Evolutionary conservation across 2,888 invertebrate species (phyloP).

Genomic region (Pinctada fucata): DNA sequence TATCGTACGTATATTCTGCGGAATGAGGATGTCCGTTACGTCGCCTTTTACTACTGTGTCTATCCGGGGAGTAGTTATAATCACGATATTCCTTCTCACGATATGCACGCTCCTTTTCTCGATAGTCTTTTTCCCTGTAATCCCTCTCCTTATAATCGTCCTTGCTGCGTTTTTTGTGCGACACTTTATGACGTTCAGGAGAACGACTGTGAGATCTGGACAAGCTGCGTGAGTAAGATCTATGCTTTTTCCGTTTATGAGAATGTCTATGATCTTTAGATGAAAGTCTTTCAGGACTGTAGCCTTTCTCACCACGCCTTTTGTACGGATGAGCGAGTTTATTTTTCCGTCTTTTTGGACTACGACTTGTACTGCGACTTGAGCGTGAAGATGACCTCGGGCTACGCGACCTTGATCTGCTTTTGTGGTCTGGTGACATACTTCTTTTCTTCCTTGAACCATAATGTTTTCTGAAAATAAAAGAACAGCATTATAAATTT

Average conservation of each 20-base stretch:
- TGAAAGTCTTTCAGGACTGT: constrained; percentile 49
- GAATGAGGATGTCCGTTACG: constrained; percentile 60
- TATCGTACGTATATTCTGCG: constrained; percentile 54
- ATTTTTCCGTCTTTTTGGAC: constrained; percentile 48
- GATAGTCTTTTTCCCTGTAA: constrained; percentile 45
- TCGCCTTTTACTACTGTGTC: constrained; percentile 58
- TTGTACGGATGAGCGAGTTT: constrained; percentile 49
- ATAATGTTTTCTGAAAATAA: constrained; percentile 47
- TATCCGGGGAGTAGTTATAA: constrained; percentile 53
- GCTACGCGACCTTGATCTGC: constrained; percentile 49
- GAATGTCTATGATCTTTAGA: constrained; percentile 58
- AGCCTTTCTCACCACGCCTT: constrained; percentile 58
- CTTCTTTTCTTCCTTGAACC: constrained; percentile 38
- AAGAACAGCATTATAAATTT: background rate
- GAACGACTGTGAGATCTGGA: constrained; percentile 54
- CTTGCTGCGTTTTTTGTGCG: constrained; percentile 48
- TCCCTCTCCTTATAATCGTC: constrained; percentile 29
- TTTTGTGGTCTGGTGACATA: constrained; percentile 38
- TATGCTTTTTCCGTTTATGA: constrained; percentile 58
- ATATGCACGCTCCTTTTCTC: constrained; percentile 55
- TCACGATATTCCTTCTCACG: constrained; percentile 45
- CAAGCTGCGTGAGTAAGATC: constrained; percentile 51
- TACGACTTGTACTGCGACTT: constrained; percentile 55
- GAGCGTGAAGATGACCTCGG: constrained; percentile 51
- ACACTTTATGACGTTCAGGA: constrained; percentile 34